phyloP scores from a whole-genome alignment of 2,888 invertebrate genomes.

The Papilio gigon region DNA sequence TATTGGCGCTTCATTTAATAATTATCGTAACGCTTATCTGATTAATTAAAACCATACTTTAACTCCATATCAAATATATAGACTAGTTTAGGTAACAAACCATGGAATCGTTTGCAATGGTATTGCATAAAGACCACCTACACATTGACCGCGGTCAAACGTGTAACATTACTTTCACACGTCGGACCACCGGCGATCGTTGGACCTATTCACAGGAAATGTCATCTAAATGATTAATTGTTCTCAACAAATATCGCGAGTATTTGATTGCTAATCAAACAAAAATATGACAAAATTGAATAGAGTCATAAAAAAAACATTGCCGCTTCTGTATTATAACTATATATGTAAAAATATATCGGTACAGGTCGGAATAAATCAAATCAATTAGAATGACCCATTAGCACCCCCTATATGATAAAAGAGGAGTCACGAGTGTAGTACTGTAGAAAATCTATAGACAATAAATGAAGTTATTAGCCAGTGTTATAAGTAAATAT shows the following conservation, averaged over 20 bases:
- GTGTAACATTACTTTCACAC: slow-evolving; percentile 32
- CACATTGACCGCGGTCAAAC: slow-evolving; percentile 29
- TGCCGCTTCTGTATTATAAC: too few relatives aligned
- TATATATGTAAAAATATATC: too few relatives aligned
- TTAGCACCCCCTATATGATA: too few relatives aligned
- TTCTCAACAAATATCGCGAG: too few relatives aligned
- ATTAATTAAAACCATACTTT: not conserved
- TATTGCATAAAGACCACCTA: slow-evolving; percentile 37
- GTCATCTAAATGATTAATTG: slow-evolving; percentile 28
- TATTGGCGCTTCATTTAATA: too few relatives aligned
- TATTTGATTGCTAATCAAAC: not conserved
- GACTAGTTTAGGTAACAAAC: not conserved
- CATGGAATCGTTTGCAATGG: slow-evolving; percentile 14
- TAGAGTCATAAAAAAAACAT: too few relatives aligned
- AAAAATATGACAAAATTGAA: not conserved
- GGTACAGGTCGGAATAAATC: too few relatives aligned
- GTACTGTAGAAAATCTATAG: too few relatives aligned
- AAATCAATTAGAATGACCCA: too few relatives aligned
- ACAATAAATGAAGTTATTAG: too few relatives aligned
- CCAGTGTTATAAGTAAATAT: too few relatives aligned
- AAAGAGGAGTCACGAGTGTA: too few relatives aligned
- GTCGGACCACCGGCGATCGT: not conserved
- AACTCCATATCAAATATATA: not conserved
- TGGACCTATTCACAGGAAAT: slow-evolving; percentile 35
- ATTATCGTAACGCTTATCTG: not conserved